Evolutionary conservation across 2,113 vertebrate species (phyloP), one percentile per base, ranked within the genome.

Genomic region (Strigops habroptila): DNA sequence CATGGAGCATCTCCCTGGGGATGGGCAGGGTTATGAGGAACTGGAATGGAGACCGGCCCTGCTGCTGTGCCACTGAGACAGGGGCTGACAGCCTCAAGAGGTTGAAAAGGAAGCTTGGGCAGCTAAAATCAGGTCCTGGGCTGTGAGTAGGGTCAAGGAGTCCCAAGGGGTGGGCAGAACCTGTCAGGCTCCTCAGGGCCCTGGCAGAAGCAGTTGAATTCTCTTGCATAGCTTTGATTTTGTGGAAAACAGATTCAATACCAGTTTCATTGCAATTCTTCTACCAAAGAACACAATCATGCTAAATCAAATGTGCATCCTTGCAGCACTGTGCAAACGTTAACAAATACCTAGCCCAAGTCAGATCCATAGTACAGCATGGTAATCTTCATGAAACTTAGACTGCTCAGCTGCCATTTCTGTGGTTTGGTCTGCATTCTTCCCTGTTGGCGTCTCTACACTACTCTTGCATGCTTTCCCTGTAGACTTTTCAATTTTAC

Each of bases 161-260:
- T 7, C 44, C 43, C 2, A 3, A 2, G 14, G 5, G 14, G 5
- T 5, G 8, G 18, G 9, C 33, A 41, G 27, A 17, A 28, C 22
- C 30, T 53, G 5, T 24, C 16, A 9, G 18, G 4, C 4, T 25
- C 11, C 19, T 19, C 28, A 52, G 8, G 5, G 12, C 24, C 35
- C 33, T 37, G 57, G 9, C 22, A 37, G 22, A 84, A 73, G 60
- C 22, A 48, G 16, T 24, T 28, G n/a, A 39, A 25, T 80, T 64
- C 37, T 70, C 19, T 74, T 63, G 18, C 48, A 31, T 14, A 35
- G 17, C 24, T 63, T 68, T 17, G 22, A 48, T 69, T 80, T 70
- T 75, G 48, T 12, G 24, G 49, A 83, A 94, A 53, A 9, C 11
- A 19, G 11, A 63, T 65, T 35, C n/a, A 24, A n/a, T 12, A 44